Evolutionary conservation across 92 coral and sea anemone species (phyloP).

Genomic region (Phymanthus crucifer): DNA sequence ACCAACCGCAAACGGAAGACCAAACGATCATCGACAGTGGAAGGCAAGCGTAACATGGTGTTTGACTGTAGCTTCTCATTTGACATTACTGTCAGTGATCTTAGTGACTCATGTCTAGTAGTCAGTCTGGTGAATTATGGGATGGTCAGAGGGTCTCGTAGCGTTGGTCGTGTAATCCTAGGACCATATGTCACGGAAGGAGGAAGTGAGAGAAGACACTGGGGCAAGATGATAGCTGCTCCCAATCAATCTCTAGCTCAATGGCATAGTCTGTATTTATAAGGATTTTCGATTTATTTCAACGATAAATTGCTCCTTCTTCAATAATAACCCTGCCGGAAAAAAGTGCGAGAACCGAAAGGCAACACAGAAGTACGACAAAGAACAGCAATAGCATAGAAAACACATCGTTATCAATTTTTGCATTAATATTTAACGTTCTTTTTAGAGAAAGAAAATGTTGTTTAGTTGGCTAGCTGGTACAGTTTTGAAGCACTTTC

Average conservation of each 20-base stretch:
- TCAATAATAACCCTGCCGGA: no score
- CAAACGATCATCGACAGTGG: conserved; percentile 49
- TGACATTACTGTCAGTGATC: conserved; percentile 38
- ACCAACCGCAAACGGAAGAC: conserved; percentile 58
- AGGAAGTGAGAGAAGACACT: conserved; percentile 68
- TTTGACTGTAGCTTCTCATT: conserved; percentile 54
- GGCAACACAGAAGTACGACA: no score
- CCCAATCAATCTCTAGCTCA: conserved; percentile 47
- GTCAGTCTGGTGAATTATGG: conserved; percentile 62
- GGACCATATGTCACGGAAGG: conserved; percentile 61
- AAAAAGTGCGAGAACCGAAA: no score
- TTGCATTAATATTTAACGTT: no score
- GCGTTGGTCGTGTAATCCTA: conserved; percentile 69
- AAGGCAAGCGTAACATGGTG: conserved; percentile 55
- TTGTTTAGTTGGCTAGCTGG: no score
- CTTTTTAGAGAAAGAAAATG: no score
- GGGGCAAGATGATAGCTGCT: conserved; percentile 71
- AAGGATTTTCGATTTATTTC: no score
- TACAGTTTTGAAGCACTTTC: not conserved
- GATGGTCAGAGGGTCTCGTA: conserved; percentile 51
- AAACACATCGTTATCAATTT: no score
- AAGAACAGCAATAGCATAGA: no score
- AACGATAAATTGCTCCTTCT: no score
- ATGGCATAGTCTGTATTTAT: conserved; percentile 65
- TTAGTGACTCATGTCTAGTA: conserved; percentile 70